Conservation (phyloP, 2,113 vertebrate genomes). For the Cebidichthys violaceus region DNA sequence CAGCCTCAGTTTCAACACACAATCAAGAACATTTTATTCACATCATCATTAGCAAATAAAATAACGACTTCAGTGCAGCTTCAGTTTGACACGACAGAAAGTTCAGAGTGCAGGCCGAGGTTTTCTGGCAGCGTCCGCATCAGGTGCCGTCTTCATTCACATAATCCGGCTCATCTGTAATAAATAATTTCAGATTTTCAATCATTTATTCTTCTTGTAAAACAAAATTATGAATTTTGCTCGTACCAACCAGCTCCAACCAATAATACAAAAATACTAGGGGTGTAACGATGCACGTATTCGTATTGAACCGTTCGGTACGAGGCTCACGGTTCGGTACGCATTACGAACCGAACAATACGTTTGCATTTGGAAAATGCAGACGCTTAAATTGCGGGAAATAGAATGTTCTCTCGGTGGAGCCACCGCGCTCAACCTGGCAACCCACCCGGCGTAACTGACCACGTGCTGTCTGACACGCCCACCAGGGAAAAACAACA, state of each 20-base stretch:
- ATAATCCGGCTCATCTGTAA: constrained; percentile 56
- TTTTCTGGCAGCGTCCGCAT: neutral
- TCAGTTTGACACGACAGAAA: neutral
- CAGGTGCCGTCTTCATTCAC: constrained; percentile 46
- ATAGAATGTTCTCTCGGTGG: too few species aligned
- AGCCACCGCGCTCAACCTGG: too few species aligned
- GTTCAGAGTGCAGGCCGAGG: neutral
- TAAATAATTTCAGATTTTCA: neutral
- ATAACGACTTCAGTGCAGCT: neutral
- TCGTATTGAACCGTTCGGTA: too few species aligned
- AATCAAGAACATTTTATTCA: neutral
- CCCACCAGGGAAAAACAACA: too few species aligned
- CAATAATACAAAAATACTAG: neutral
- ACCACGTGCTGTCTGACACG: too few species aligned
- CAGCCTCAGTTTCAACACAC: neutral
- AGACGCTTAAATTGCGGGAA: too few species aligned
- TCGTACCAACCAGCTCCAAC: neutral
- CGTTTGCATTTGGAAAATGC: too few species aligned
- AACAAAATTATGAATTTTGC: neutral
- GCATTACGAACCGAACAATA: too few species aligned
- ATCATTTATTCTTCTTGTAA: neutral
- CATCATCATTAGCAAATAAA: neutral
- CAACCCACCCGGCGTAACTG: too few species aligned
- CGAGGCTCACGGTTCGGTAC: too few species aligned
- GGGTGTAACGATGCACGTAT: too few species aligned